Conservation (phyloP, 1,140 invertebrate genomes). For the Hypsibius dujardini region DNA sequence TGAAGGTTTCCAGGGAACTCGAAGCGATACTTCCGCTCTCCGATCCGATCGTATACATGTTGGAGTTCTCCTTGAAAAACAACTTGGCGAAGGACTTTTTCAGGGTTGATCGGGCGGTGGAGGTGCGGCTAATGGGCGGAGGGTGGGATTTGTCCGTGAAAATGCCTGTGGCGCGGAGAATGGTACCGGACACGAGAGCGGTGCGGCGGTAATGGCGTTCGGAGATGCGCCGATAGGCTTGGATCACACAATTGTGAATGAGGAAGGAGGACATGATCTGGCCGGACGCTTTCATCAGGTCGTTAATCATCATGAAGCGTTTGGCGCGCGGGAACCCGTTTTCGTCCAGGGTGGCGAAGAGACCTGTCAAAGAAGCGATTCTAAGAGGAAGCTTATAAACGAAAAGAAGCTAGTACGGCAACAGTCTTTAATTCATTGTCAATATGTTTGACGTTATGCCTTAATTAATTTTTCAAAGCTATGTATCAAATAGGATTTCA, state of each 20-base stretch:
- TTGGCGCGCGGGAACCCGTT: neutral
- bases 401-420: no score
- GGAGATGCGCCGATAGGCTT: constrained; percentile 2
- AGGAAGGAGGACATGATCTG: neutral
- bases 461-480: no score
- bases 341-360: neutral
- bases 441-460: no score
- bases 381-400: no score
- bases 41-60: neutral
- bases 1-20: neutral
- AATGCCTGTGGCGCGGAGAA: neutral
- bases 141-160: constrained; percentile 3
- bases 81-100: neutral
- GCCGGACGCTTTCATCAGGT: constrained; percentile 14
- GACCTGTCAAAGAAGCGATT: neutral
- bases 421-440: no score
- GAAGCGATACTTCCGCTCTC: neutral
- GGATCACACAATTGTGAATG: constrained; percentile 5
- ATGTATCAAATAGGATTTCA: no score
- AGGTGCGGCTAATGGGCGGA: neutral
- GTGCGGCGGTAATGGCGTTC: neutral
- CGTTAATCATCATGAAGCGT: constrained; percentile 10
- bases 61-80: neutral
- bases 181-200: neutral
- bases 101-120: neutral